Percentiles rank a stretch among this genome's conserved stretches.
These are phyloP conservation scores for Tokudaia tokunoshimensis DNA, from an alignment of 2,797 vertebrate genomes.

Conservation along the genomic window DNA sequence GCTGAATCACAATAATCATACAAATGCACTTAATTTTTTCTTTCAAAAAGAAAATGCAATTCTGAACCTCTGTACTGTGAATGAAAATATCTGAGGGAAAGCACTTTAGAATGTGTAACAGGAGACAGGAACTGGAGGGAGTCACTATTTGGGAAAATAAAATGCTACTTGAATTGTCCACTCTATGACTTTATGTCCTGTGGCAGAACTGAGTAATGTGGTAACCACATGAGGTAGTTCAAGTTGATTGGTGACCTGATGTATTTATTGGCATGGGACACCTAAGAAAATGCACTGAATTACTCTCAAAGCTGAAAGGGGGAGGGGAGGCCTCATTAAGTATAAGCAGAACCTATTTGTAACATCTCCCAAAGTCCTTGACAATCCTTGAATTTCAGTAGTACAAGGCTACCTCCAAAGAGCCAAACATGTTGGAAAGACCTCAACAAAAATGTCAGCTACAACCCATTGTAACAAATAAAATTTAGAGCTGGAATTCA, in stretches of 20 bases:
- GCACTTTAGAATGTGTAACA: background rate
- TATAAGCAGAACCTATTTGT: background rate
- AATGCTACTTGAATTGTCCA: background rate
- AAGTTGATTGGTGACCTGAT: constrained; percentile 5
- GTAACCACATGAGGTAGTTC: background rate
- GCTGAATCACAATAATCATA: background rate
- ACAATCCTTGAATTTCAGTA: background rate
- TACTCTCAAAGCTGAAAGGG: background rate
- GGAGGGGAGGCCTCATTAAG: background rate
- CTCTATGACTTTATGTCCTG: background rate
- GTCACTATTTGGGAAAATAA: background rate
- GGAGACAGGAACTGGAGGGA: background rate
- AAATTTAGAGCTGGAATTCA: background rate
- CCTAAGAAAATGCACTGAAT: background rate
- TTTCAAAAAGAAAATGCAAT: background rate
- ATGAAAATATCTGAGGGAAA: background rate
- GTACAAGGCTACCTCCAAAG: background rate
- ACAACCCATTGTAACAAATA: background rate
- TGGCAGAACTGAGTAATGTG: background rate
- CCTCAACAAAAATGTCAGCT: background rate
- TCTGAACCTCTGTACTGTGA: background rate
- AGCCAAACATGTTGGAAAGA: background rate
- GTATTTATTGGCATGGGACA: background rate
- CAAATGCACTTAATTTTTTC: constrained; percentile 10
- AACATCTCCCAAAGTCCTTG: background rate